Base-by-base conservation (phyloP, 2,888 invertebrate genomes). In the Caenorhabditis imperialis region DNA sequence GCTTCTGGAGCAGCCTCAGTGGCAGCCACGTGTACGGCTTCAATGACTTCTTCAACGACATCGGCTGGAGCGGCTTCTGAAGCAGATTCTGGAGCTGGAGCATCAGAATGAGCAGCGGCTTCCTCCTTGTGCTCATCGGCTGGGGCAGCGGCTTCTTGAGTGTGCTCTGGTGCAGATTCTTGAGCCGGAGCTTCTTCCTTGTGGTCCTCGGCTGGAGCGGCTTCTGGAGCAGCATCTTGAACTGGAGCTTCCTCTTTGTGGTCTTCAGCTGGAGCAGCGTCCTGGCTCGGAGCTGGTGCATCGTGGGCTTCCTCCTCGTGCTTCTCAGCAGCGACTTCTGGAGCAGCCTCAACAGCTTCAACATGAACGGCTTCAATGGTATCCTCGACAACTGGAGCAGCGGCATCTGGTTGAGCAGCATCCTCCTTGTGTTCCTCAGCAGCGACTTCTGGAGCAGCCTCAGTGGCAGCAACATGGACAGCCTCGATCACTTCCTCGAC, bases 401-500 rank as follows among this genome's bases (percentile, higher is more conserved):
- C n/a, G n/a, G n/a, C n/a, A n/a, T n/a, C 30, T 51, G 20, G 5
- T 33, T 16, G 18, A 51, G 20, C 51, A 45, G 14, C 38, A 27
- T 60, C 40, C 25, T 38, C 42, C 12, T 38, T 37, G 14, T 35
- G 20, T 10, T 51, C 50, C 22, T 27, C 14, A 20, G 47, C 45
- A 20, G 47, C 30, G 20, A 14, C 48, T n/a, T n/a, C n/a, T 45
- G 55, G 55, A 44, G 25, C 7, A 18, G 58, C 47, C 4, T 53
- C 33, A 18, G 53, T 18, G 33, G 33, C 35, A 12, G 16, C 3
- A 3, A 37, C 20, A 22, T 53, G 35, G 22, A 22, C 33, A n/a
- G 25, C 48, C 30, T 48, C 48, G 18, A 16, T 16, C 25, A 14
- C 8, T 5, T 35, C 20, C 30, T 53, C 37, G n/a, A 53, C 53